Evolutionary conservation across 2,797 vertebrate species (phyloP).

Genomic region (Rhinoraja longicauda): DNA sequence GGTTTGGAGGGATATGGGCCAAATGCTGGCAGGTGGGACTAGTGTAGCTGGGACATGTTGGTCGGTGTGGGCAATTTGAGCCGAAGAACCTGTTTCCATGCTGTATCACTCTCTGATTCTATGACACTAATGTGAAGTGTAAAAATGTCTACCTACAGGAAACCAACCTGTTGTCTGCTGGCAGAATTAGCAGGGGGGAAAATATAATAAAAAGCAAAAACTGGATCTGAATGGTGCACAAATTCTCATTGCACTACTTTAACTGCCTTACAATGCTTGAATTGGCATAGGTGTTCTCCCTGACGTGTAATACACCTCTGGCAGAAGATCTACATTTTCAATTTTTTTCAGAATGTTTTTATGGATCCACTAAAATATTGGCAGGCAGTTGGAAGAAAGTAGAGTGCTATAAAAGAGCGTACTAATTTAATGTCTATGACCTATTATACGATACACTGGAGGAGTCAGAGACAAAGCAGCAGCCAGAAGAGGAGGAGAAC

Average conservation of each 20-base stretch:
- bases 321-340: not conserved
- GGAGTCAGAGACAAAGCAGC: not conserved
- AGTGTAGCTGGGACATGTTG: too few relatives aligned
- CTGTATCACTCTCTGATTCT: too few relatives aligned
- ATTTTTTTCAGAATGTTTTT: not conserved
- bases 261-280: not conserved
- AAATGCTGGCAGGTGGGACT: too few relatives aligned
- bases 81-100: too few relatives aligned
- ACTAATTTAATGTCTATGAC: not conserved
- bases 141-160: too few relatives aligned
- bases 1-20: too few relatives aligned
- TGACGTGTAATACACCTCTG: not conserved
- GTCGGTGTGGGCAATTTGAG: too few relatives aligned
- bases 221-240: not conserved
- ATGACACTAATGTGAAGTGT: too few relatives aligned
- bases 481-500: not conserved
- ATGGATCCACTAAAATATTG: not conserved
- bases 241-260: not conserved
- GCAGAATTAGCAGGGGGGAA: too few relatives aligned
- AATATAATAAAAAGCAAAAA: too few relatives aligned
- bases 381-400: not conserved
- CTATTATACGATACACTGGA: not conserved
- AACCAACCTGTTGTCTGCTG: too few relatives aligned
- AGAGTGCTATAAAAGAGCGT: not conserved
- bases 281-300: not conserved